Evolutionary conservation across 2,888 invertebrate genomes (phyloP), one percentile per base, ranked within the genome.

Genomic region (Odiellus spinosus): DNA sequence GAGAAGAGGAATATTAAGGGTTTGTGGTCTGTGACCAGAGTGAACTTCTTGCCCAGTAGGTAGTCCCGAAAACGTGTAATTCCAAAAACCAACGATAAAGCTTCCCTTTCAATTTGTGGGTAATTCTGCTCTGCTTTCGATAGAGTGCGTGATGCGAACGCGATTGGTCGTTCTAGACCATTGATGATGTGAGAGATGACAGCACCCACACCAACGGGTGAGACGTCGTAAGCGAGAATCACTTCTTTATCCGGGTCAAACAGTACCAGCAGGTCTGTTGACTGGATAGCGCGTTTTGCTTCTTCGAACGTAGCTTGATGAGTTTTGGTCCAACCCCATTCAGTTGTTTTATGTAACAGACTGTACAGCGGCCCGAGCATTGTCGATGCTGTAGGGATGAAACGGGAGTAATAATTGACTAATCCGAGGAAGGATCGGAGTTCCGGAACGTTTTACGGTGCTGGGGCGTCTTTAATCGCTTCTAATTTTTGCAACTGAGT

Each of bases 31-130:
- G 65, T 67, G 6, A 58, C 36, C 12, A 67, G 52, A 2, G 62
- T 63, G 53, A 70, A 71, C 12, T 59, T 54, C 11, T 61, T 53
- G 3, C 66, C 67, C 49, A 56, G 63, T 1, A 68, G 40, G 52
- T 63, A 68, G 20, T 62, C 56, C 44, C 64, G 61, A 55, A 67
- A 69, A 53, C 62, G 61, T 21, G 59, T 57, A 2, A 66, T 58
- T 1, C 62, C 65, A 50, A 59, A 69, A 12, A 67, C 58, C 4
- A 67, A 51, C 11, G 61, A 53, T 20, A 64, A 54, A 32, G 64
- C 63, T 56, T 63, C 60, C 46, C n/a, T n/a, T 55, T 59, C 56
- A 5, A 56, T 50, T 19, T 56, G 55, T n/a, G 52, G 46, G 44
- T 58, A 58, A 17, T 47, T 50, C 46, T 47, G 48, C 41, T 59